These are phyloP conservation scores for Tetrao urogallus DNA, from an alignment of 2,113 vertebrate species.

Conservation along the genomic window DNA sequence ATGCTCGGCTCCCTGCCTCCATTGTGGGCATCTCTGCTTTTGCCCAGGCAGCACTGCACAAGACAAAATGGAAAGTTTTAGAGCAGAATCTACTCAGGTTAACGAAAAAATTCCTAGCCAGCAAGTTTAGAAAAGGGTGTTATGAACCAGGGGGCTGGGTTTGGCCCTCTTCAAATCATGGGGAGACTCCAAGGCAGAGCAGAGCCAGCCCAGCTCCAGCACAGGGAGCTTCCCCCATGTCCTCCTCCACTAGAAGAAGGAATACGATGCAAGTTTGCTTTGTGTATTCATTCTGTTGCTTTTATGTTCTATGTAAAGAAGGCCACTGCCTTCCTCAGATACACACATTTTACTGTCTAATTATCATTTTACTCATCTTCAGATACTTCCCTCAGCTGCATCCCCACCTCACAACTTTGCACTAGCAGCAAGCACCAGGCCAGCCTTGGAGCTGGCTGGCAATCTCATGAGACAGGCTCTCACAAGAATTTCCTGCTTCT, in stretches of 20 bases:
- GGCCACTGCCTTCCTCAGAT: not conserved
- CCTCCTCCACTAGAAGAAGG: not conserved
- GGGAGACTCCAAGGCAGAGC: not conserved
- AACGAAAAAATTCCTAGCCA: constrained; percentile 41
- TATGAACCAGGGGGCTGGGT: not conserved
- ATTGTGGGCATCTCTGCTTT: not conserved
- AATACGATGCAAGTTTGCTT: not conserved
- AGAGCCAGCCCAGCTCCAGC: not conserved
- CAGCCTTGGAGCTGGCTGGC: constrained; percentile 63
- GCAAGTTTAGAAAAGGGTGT: not conserved
- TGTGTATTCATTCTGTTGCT: not conserved
- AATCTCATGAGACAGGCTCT: constrained; percentile 73
- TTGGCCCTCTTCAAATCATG: not conserved
- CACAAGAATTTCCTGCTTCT: constrained; percentile 76
- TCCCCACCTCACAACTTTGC: constrained; percentile 27
- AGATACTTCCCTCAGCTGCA: not conserved
- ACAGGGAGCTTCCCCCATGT: not conserved
- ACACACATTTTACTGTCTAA: not conserved
- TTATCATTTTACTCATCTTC: not conserved
- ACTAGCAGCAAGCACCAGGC: not conserved
- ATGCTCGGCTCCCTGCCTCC: not conserved
- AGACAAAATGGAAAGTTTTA: constrained; percentile 42
- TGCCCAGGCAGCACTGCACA: constrained; percentile 39
- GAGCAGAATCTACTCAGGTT: not conserved
- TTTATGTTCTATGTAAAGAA: not conserved